phyloP scores from a whole-genome alignment of 2,797 vertebrate species.

The Chiloscyllium punctatum region DNA sequence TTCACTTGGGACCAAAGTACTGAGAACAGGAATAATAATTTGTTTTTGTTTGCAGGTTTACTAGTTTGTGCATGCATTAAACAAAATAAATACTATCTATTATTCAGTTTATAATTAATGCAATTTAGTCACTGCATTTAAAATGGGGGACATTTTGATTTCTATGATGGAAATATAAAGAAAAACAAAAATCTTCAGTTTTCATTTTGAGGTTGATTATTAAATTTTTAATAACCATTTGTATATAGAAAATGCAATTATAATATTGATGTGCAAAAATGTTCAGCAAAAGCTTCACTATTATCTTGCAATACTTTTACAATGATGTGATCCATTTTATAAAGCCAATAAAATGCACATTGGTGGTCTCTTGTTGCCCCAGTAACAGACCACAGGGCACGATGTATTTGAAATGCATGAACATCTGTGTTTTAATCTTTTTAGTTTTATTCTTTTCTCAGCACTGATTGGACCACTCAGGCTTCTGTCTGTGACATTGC shows the following conservation, averaged over 20 bases:
- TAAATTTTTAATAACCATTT: slow-evolving; percentile 19
- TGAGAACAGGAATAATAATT: neutral
- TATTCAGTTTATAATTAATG: neutral
- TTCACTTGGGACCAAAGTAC: neutral
- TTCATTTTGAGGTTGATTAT: neutral
- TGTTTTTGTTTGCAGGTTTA: slow-evolving; percentile 15
- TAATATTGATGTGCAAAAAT: slow-evolving; percentile 59
- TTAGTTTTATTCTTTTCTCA: slow-evolving; percentile 67
- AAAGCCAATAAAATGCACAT: slow-evolving; percentile 77
- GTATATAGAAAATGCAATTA: slow-evolving; percentile 46
- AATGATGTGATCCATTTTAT: slow-evolving; percentile 74
- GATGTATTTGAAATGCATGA: slow-evolving; percentile 78
- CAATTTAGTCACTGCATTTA: neutral
- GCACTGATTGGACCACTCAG: slow-evolving; percentile 51
- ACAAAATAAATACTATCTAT: neutral
- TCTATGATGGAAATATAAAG: neutral
- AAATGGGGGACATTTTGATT: neutral
- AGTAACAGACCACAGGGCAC: slow-evolving; percentile 82
- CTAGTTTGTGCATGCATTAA: neutral
- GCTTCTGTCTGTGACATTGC: slow-evolving; percentile 57
- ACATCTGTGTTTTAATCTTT: slow-evolving; percentile 84
- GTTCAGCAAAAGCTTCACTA: slow-evolving; percentile 56
- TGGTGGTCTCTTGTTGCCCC: slow-evolving; percentile 86
- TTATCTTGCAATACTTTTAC: slow-evolving; percentile 63
- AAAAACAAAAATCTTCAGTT: neutral